Evolutionary conservation across 2,797 vertebrate species (phyloP).

Genomic region (Nannoperca australis): DNA sequence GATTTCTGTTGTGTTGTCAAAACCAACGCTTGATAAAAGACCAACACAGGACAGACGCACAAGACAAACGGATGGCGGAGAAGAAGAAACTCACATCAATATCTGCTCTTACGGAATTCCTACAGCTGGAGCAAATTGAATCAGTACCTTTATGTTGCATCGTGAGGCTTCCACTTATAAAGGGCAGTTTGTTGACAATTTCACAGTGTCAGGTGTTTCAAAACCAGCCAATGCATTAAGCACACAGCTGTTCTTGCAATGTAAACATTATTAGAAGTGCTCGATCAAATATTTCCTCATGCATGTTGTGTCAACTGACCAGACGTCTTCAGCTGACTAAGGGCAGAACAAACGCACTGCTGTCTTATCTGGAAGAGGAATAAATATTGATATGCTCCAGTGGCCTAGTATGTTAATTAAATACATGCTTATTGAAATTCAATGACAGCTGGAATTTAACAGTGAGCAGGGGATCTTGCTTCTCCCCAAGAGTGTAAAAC

Average conservation of each 20-base stretch:
- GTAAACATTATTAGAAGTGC: conserved; percentile 63
- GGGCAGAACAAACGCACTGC: conserved; percentile 63
- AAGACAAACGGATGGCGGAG: conserved; percentile 63
- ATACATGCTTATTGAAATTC: conserved; percentile 87
- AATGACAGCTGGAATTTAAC: conserved; percentile 85
- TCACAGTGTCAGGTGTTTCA: conserved; percentile 39
- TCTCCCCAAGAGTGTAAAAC: conserved; percentile 82
- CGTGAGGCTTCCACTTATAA: conserved; percentile 8
- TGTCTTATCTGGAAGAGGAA: conserved; percentile 74
- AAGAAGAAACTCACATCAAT: conserved; percentile 58
- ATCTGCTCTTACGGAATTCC: conserved; percentile 48
- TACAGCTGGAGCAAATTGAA: conserved; percentile 35
- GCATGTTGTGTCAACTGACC: conserved; percentile 54
- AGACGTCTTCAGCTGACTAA: conserved; percentile 63
- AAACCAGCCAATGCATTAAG: conserved; percentile 42
- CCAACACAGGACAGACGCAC: conserved; percentile 57
- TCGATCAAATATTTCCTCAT: conserved; percentile 61
- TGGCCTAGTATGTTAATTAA: conserved; percentile 86
- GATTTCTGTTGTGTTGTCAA: conserved; percentile 77
- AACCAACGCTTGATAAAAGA: conserved; percentile 76
- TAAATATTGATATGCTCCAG: conserved; percentile 83
- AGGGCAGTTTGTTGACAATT: conserved; percentile 43
- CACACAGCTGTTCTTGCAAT: conserved; percentile 41
- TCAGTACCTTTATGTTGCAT: neutral
- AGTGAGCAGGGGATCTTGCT: conserved; percentile 69